Evolutionary conservation across 2,797 vertebrate species (phyloP), one percentile per base, ranked within the genome.

Genomic region (Jordanella pulchra): DNA sequence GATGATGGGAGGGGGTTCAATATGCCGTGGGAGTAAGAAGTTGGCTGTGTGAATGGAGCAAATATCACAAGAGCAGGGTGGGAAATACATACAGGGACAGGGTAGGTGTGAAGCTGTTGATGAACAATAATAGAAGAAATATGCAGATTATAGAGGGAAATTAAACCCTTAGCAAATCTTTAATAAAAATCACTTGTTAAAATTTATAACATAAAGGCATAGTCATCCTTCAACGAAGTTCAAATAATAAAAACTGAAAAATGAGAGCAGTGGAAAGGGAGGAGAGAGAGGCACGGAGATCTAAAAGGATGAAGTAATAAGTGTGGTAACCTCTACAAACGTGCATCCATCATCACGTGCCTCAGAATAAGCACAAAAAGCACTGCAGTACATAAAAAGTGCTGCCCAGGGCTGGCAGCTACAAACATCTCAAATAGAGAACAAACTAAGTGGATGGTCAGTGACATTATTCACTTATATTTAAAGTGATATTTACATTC

Each of bases 271-370:
- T 68, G 21, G 71, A 61, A 64, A 5, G 72, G 30, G 56, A 74
- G 65, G 28, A 63, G 67, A 67, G 32, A 58, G 39, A 58, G 1
- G 21, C 35, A 60, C 21, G 67, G 32, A 60, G 5, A 39, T 44
- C 1, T 35, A 18, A 6, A 32, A 13, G 63, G 25, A 69, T 25
- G 35, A 53, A 65, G 39, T 17, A 54, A 70, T 39, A 44, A 68
- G 17, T 74, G 64, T 32, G 68, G 63, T 65, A 76, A 77, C 42
- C 55, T 84, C 74, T 79, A 78, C 82, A 87, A 88, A 89, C 55
- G 72, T 89, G 86, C 82, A 64, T 69, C 55, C 69, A 65, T 73
- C 69, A 69, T 89, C 90, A 91, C 85, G 44, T 91, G 90, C 68
- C 53, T 44, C 72, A 83, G 66, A 78, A 75, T 70, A 50, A 79